Base-by-base conservation (phyloP, 2,888 invertebrate genomes). In the Drepanosiphum platanoidis region DNA sequence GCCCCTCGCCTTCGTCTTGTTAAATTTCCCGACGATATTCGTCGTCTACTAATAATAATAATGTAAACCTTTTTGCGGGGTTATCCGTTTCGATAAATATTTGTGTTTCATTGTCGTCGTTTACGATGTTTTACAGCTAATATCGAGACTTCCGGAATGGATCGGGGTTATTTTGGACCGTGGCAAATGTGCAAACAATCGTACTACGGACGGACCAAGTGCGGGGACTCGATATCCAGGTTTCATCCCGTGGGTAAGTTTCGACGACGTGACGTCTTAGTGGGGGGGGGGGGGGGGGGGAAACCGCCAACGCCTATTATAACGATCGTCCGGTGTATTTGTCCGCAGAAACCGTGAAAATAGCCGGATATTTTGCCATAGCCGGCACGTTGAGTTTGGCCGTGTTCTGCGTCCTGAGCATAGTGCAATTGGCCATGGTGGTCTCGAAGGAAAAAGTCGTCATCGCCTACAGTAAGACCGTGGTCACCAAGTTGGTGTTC, bases 351-450 rank as follows among this genome's bases (percentile, higher is more conserved):
- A 94, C 94, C 68, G 95, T 96, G 86, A 94, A 94, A 91, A 92
- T 95, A 88, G 94, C 96, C 79, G 96, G 96, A 79, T 91, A 96
- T 87, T 93, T 95, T 87, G 95, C 94, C 9, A 92, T 93, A n/a
- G 90, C 93, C 86, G 94, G 95, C 79, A 94, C 95, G 70, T 91
- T 93, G 2, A 90, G 94, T 79, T 91, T 96, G 87, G 95, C 94
- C 70, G 90, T 95, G 86, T 94, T 95, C 91, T 95, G 95, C 90
- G 90, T 95, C 86, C 91, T 96, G 87, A 94, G 95, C 80, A 93
- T 96, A 87, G 92, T 96, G 87, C 96, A 96, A 90, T 92, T 96
- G 88, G 95, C 96, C 87, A 96, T 96, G 96, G 93, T 96, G 88
- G 94, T 94, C 81, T 95, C 95, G 79, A 94, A 94, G 89, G 95